phyloP scores from a whole-genome alignment of 2,113 vertebrate species.

The Ondatra zibethicus region DNA sequence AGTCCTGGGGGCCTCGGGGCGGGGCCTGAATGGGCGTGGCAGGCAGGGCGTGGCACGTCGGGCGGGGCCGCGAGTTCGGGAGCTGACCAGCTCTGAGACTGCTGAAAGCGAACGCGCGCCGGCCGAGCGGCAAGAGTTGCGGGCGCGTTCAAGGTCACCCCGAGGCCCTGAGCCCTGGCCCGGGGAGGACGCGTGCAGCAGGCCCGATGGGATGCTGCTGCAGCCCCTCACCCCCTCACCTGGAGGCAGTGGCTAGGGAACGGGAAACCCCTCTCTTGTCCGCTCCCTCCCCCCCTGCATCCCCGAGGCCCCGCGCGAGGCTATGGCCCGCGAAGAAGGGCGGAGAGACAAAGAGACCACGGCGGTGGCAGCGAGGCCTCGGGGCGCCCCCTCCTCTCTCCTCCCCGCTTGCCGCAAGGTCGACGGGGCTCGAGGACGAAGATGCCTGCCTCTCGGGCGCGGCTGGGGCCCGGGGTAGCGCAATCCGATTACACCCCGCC shows the following conservation, averaged over 20 bases:
- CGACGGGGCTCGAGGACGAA: slow-evolving; percentile 77
- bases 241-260: background rate
- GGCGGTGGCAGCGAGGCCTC: slow-evolving; percentile 72
- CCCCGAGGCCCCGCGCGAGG: slow-evolving; percentile 76
- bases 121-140: slow-evolving; percentile 6
- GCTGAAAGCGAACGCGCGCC: slow-evolving; percentile 71
- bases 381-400: slow-evolving; percentile 78
- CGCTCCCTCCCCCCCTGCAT: slow-evolving; percentile 67
- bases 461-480: slow-evolving; percentile 14
- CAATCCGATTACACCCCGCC: slow-evolving; percentile 72
- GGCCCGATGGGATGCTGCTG: background rate
- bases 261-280: background rate
- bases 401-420: slow-evolving; percentile 83
- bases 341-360: slow-evolving; percentile 82
- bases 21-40: slow-evolving; percentile 72
- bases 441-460: slow-evolving; percentile 61
- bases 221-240: background rate
- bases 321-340: slow-evolving; percentile 74
- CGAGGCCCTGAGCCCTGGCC: slow-evolving; percentile 49
- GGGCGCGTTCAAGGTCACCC: slow-evolving; percentile 76
- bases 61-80: slow-evolving; percentile 71
- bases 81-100: slow-evolving; percentile 80
- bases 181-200: background rate
- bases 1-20: slow-evolving; percentile 50
- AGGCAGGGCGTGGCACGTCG: slow-evolving; percentile 58